phyloP scores from a whole-genome alignment of 92 coral and sea anemone genomes.

The Muricea muricata region DNA sequence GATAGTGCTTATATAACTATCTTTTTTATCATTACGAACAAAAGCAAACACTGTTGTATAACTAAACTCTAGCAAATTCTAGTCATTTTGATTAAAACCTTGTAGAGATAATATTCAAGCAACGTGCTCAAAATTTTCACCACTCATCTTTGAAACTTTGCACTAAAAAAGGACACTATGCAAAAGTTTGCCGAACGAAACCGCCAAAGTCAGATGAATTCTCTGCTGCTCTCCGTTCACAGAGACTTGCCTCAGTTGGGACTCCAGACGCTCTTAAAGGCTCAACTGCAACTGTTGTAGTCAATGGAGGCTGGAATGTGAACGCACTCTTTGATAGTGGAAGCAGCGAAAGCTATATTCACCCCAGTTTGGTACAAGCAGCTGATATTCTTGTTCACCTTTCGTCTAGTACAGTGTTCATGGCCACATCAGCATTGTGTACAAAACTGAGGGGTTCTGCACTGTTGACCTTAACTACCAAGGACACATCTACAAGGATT shows the following conservation, averaged over 20 bases:
- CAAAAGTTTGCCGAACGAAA: neutral
- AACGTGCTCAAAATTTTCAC: no score
- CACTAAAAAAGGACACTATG: conserved; percentile 43
- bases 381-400: conserved; percentile 27
- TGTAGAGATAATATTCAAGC: no score
- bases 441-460: conserved; percentile 45
- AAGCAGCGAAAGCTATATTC: conserved; percentile 64
- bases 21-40: no score
- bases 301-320: conserved; percentile 35
- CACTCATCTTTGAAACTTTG: no score
- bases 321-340: conserved; percentile 71
- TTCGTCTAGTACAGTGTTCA: conserved; percentile 46
- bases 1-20: no score
- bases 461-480: conserved; percentile 42
- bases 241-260: conserved; percentile 60
- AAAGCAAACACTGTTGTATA: no score
- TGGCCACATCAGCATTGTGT: conserved; percentile 47
- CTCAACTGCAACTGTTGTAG: conserved; percentile 48
- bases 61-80: no score
- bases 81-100: no score
- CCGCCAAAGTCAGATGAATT: conserved; percentile 15
- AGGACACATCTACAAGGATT: conserved; percentile 34
- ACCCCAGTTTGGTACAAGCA: conserved; percentile 48
- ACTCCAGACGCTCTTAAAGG: conserved; percentile 19
- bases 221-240: conserved; percentile 65